These are phyloP conservation scores for Melitaea athalia DNA, from an alignment of 2,888 invertebrate species.

Conservation along the genomic window DNA sequence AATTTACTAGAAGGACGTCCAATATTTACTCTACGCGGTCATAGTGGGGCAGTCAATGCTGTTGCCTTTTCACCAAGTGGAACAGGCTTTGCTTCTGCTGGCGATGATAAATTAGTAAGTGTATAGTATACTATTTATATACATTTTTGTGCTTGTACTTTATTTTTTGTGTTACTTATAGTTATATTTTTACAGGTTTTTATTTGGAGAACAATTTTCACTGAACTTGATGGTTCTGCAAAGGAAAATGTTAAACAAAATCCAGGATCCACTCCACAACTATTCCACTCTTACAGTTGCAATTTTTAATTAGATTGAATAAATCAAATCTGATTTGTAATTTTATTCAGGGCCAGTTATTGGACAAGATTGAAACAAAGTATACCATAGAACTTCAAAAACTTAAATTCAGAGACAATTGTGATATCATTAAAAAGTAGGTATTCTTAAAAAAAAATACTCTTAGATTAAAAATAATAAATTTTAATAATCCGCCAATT, in stretches of 20 bases:
- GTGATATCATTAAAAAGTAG: conserved; percentile 49
- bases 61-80: conserved; percentile 90
- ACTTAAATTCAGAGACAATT: conserved; percentile 67
- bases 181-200: conserved; percentile 65
- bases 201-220: conserved; percentile 81
- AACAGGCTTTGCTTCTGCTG: conserved; percentile 92
- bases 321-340: conserved; percentile 8
- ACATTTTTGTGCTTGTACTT: conserved; percentile 15
- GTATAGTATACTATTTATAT: background rate
- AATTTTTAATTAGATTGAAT: background rate
- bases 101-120: conserved; percentile 88
- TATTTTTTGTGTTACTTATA: background rate
- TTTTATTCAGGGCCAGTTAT: conserved; percentile 56
- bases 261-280: conserved; percentile 47
- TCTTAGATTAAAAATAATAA: conserved; percentile 43
- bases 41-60: conserved; percentile 86
- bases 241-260: conserved; percentile 66
- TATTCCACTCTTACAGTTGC: background rate
- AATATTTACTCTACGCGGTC: conserved; percentile 93
- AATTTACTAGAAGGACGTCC: conserved; percentile 95
- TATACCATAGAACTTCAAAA: conserved; percentile 65
- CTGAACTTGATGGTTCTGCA: conserved; percentile 58
- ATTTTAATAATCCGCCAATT: conserved; percentile 53
- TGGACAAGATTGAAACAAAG: conserved; percentile 55
- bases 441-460: conserved; percentile 45